Conservation (phyloP, 1,140 invertebrate species). For the Drosophila micromelanica region DNA sequence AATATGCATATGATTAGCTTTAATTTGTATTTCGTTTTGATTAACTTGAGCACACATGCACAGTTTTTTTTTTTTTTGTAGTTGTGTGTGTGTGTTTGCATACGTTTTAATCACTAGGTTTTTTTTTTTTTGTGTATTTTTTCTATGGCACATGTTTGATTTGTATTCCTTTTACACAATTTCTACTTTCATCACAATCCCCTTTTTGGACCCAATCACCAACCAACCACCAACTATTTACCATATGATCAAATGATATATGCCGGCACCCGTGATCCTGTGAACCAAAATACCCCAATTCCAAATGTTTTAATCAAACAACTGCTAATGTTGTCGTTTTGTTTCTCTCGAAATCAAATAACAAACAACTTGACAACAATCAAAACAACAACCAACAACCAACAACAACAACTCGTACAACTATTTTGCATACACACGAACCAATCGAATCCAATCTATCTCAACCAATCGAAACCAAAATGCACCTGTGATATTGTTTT, state of each 20-base stretch:
- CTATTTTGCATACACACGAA: constrained; percentile 40
- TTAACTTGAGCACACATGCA: constrained; percentile 14
- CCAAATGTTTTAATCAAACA: constrained; percentile 55
- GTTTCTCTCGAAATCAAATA: constrained; percentile 66
- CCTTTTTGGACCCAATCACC: constrained; percentile 15
- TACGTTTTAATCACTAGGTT: neutral
- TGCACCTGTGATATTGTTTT: constrained; percentile 57
- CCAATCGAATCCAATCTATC: constrained; percentile 30
- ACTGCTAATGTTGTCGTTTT: constrained; percentile 79
- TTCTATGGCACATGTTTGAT: constrained; percentile 68
- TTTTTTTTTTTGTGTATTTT: constrained; percentile 2
- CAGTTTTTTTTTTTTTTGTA: constrained; percentile 4
- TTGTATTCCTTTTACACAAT: constrained; percentile 69
- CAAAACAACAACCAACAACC: constrained; percentile 57
- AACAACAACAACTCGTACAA: constrained; percentile 51
- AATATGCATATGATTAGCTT: neutral
- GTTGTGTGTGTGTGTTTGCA: constrained; percentile 1
- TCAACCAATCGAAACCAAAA: constrained; percentile 40
- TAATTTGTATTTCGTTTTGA: neutral
- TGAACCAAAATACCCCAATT: constrained; percentile 1
- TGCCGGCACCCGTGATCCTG: constrained; percentile 10
- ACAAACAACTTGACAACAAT: constrained; percentile 41
- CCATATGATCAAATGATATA: constrained; percentile 9
- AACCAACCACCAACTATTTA: neutral
- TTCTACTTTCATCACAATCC: constrained; percentile 48